A percentile compares a stretch with the other conserved stretches of the same genome.
Evolutionary conservation across 2,888 invertebrate genomes (phyloP).

Genomic region (Nephrotoma guestfalica): DNA sequence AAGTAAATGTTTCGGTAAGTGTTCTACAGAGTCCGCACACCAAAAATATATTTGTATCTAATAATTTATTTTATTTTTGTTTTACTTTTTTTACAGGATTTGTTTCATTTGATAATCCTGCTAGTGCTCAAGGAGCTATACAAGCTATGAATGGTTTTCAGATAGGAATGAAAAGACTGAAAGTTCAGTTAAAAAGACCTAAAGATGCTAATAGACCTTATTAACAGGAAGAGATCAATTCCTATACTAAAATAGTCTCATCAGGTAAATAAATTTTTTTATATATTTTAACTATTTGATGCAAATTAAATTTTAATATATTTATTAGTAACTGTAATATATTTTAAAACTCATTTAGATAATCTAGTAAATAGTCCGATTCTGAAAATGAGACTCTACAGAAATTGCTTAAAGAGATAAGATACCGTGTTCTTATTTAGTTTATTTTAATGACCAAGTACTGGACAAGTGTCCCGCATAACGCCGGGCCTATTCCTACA

Average conservation of each 20-base stretch:
- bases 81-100: conserved; percentile 53
- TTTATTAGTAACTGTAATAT: no score
- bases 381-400: no score
- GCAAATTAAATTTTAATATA: neutral
- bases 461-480: no score
- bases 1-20: conserved; percentile 99
- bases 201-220: conserved; percentile 97
- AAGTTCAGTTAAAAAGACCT: conserved; percentile 98
- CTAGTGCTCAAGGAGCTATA: conserved; percentile 96
- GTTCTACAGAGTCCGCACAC: neutral
- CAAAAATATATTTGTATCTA: neutral
- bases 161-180: conserved; percentile 99
- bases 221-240: conserved; percentile 54
- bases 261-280: neutral
- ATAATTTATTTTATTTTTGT: neutral
- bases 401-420: no score
- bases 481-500: no score
- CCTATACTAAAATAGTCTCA: conserved; percentile 11
- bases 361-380: no score
- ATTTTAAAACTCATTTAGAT: no score
- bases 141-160: conserved; percentile 99
- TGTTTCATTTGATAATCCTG: conserved; percentile 98
- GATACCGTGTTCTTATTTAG: no score
- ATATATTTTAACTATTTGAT: neutral
- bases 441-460: no score